phyloP scores from a whole-genome alignment of 1,140 invertebrate genomes.

The Drosophila lacteicornis region DNA sequence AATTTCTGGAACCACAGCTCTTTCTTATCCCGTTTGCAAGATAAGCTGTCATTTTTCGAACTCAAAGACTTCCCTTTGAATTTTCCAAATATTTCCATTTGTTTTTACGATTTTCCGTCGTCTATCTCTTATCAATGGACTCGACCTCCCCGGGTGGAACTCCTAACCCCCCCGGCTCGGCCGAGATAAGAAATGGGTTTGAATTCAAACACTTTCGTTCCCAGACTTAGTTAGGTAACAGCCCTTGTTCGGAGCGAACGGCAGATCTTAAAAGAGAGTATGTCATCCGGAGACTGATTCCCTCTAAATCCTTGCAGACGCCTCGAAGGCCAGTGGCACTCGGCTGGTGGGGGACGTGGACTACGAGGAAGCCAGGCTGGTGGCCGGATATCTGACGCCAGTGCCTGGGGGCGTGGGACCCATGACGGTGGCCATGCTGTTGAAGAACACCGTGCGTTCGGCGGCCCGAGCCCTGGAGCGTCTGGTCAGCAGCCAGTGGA shows the following conservation, averaged over 20 bases:
- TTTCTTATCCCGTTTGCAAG: neutral
- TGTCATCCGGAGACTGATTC: neutral
- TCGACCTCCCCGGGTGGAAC: conserved; percentile 39
- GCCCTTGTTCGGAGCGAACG: neutral
- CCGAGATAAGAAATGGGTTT: conserved; percentile 52
- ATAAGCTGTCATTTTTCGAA: neutral
- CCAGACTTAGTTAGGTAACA: conserved; percentile 17
- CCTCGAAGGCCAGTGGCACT: conserved; percentile 92
- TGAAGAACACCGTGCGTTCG: conserved; percentile 96
- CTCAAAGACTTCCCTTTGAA: neutral
- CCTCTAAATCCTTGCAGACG: conserved; percentile 87
- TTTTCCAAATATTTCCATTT: conserved; percentile 14
- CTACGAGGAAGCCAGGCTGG: conserved; percentile 91
- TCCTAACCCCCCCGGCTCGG: conserved; percentile 1
- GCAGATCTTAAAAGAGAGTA: neutral
- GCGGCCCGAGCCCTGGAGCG: conserved; percentile 88
- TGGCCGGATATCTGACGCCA: conserved; percentile 96
- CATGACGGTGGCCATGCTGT: conserved; percentile 99
- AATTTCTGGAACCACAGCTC: too few relatives aligned
- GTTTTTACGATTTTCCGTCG: conserved; percentile 11
- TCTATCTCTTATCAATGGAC: conserved; percentile 17
- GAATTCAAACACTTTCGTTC: conserved; percentile 11
- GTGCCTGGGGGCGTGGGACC: conserved; percentile 99
- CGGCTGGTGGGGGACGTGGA: conserved; percentile 98
- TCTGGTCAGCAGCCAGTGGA: conserved; percentile 88